Conservation (phyloP, 2,113 vertebrate genomes). For the Menura novaehollandiae region DNA sequence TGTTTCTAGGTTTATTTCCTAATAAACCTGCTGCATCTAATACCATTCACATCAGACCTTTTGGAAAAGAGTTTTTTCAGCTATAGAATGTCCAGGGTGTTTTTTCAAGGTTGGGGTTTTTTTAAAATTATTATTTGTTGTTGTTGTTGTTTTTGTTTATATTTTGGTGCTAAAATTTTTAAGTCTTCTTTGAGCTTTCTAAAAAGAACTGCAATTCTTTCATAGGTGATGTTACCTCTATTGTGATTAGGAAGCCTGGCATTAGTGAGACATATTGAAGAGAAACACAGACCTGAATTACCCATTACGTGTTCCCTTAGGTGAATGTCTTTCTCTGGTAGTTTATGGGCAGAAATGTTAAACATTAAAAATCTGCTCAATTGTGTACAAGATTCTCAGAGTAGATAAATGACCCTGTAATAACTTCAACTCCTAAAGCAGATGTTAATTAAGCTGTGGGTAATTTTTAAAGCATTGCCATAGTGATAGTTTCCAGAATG, state of each 20-base stretch:
- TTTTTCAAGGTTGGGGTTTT: background rate
- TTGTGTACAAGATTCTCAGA: background rate
- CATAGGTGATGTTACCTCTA: background rate
- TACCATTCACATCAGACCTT: background rate
- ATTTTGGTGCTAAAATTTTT: background rate
- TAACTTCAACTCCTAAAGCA: background rate
- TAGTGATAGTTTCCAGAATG: background rate
- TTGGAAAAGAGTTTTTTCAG: background rate
- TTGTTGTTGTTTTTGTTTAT: background rate
- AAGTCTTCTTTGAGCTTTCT: background rate
- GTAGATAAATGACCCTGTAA: slow-evolving; percentile 38
- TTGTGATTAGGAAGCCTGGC: background rate
- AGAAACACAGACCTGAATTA: background rate
- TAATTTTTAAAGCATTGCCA: slow-evolving; percentile 11
- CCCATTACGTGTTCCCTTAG: background rate
- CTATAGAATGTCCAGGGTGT: background rate
- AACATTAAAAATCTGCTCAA: slow-evolving; percentile 41
- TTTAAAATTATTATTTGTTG: background rate
- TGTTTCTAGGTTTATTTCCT: background rate
- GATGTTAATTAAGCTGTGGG: slow-evolving; percentile 39
- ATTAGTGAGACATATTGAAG: background rate
- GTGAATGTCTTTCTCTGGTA: background rate
- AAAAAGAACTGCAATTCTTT: background rate
- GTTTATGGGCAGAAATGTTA: slow-evolving; percentile 15
- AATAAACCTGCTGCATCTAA: rapidly evolving